Percentiles rank a stretch among this genome's conserved stretches.
Evolutionary conservation across 1,140 invertebrate genomes (phyloP).

Genomic region (Tetraneura akinire): DNA sequence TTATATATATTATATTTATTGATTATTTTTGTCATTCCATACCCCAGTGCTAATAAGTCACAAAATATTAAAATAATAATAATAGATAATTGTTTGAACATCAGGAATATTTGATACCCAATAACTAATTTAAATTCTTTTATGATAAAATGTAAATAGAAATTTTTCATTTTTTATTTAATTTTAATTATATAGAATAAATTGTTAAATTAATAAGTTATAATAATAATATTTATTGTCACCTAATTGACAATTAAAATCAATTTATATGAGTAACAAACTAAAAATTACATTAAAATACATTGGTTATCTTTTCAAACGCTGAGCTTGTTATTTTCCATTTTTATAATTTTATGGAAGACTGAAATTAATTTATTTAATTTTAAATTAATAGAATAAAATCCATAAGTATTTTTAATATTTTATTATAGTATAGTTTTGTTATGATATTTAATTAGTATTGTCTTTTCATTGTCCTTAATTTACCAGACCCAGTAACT

Average conservation of each 20-base stretch:
- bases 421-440: not conserved
- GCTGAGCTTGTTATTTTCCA: too few species aligned
- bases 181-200: constrained; percentile 4
- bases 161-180: not conserved
- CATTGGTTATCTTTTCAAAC: too few species aligned
- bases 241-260: too few species aligned
- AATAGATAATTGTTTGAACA: not conserved
- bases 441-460: not conserved
- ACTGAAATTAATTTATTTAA: too few species aligned
- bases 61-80: not conserved
- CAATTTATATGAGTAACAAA: too few species aligned
- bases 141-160: not conserved
- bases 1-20: too few species aligned
- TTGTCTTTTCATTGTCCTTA: not conserved
- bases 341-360: too few species aligned
- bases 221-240: too few species aligned
- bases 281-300: too few species aligned
- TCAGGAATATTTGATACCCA: not conserved
- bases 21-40: not conserved
- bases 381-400: too few species aligned
- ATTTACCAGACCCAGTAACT: not conserved
- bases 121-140: not conserved
- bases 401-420: too few species aligned
- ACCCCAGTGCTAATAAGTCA: not conserved
- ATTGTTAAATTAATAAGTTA: not conserved